Percentiles rank a stretch among this genome's conserved stretches.
These are phyloP conservation scores for Dyspetes luteomarginatus DNA, from an alignment of 2,888 invertebrate species.

Conservation along the genomic window DNA sequence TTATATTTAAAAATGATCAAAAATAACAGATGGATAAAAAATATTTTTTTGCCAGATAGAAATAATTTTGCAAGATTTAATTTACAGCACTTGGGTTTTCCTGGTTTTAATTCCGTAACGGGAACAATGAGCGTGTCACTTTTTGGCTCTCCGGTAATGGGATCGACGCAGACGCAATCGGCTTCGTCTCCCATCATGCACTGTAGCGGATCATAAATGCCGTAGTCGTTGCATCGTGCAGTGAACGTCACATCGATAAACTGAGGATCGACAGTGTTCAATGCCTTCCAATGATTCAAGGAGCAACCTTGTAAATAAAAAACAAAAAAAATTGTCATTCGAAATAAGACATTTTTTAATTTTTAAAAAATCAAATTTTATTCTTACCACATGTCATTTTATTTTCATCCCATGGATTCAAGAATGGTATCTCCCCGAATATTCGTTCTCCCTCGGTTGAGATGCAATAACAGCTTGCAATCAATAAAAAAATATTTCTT, in stretches of 20 bases:
- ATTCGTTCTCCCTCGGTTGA: conserved; percentile 86
- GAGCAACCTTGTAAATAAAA: conserved; percentile 85
- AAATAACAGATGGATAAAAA: background rate
- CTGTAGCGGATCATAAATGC: conserved; percentile 88
- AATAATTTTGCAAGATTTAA: conserved; percentile 30
- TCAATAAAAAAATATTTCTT: no score
- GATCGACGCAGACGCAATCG: conserved; percentile 87
- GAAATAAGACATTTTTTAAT: background rate
- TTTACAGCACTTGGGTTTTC: conserved; percentile 82
- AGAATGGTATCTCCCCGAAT: conserved; percentile 87
- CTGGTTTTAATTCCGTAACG: conserved; percentile 75
- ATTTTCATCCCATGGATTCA: conserved; percentile 79
- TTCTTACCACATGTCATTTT: conserved; percentile 86
- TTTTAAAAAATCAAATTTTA: background rate
- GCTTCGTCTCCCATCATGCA: conserved; percentile 84
- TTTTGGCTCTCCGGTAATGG: conserved; percentile 84
- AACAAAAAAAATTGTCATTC: background rate
- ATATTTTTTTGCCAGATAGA: background rate
- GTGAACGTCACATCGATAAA: conserved; percentile 81
- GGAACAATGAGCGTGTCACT: conserved; percentile 76
- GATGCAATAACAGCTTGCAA: conserved; percentile 87
- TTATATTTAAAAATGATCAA: background rate
- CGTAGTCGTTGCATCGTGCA: conserved; percentile 87
- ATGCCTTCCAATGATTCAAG: conserved; percentile 84
- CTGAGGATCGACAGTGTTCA: conserved; percentile 79